Percentiles rank a stretch among this genome's conserved stretches.
phyloP scores from a whole-genome alignment of 2,113 vertebrate species.

The Rhizomys pruinosus region DNA sequence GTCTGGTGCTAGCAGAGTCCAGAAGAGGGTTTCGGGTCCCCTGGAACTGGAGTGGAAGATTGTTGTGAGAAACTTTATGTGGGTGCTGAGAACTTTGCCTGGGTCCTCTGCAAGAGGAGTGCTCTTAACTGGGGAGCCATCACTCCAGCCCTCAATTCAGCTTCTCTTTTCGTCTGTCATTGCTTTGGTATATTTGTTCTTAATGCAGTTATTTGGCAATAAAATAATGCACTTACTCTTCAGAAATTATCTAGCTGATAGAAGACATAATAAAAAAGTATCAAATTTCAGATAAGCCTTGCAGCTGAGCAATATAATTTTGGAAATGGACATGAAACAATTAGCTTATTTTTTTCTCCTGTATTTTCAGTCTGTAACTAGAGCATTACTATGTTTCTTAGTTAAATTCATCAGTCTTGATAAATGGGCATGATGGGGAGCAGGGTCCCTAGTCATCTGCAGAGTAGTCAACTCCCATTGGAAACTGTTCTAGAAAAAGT shows the following conservation, averaged over 20 bases:
- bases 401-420: background rate
- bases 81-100: too few relatives aligned
- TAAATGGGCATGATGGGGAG: background rate
- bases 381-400: background rate
- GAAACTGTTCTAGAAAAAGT: background rate
- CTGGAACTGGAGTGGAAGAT: too few relatives aligned
- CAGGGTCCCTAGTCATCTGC: background rate
- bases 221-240: constrained; percentile 45
- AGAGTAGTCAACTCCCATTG: background rate
- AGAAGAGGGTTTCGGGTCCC: too few relatives aligned
- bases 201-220: constrained; percentile 29
- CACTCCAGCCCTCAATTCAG: background rate
- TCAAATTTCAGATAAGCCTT: background rate
- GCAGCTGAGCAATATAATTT: background rate
- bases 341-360: background rate
- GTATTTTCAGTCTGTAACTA: background rate
- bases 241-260: constrained; percentile 23
- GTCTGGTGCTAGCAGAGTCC: too few relatives aligned
- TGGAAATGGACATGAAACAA: background rate
- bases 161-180: background rate
- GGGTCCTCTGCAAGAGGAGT: too few relatives aligned
- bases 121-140: too few relatives aligned
- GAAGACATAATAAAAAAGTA: background rate
- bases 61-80: too few relatives aligned
- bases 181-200: background rate